These are phyloP conservation scores for Pteropus alecto DNA, from an alignment of 2,113 vertebrate species.

Conservation along the genomic window DNA sequence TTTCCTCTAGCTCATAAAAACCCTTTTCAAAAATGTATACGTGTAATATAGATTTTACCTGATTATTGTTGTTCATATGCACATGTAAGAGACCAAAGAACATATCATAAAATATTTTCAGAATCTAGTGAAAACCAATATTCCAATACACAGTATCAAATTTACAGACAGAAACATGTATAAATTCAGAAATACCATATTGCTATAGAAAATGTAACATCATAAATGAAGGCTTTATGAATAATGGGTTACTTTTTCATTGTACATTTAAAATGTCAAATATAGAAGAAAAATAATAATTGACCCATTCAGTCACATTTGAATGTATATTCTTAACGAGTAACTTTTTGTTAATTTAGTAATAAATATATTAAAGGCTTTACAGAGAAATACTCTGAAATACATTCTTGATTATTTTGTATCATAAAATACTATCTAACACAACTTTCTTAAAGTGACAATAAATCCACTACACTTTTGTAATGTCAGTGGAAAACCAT, in stretches of 20 bases:
- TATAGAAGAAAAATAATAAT: not conserved
- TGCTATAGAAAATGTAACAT: not conserved
- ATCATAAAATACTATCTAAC: not conserved
- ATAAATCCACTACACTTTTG: not conserved
- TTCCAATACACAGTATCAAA: not conserved
- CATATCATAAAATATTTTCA: not conserved
- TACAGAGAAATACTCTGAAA: conserved; percentile 17
- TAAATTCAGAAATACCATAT: conserved; percentile 29
- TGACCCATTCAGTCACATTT: not conserved
- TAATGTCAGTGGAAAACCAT: not conserved
- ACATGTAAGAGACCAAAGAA: not conserved
- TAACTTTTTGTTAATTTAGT: not conserved
- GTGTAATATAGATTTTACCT: not conserved
- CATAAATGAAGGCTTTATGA: not conserved
- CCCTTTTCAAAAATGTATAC: not conserved
- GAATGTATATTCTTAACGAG: not conserved
- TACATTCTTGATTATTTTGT: not conserved
- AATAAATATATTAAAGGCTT: not conserved
- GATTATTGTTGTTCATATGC: not conserved
- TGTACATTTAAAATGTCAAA: not conserved
- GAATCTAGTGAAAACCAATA: not conserved
- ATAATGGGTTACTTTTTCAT: not conserved
- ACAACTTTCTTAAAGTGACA: not conserved
- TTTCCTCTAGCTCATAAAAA: not conserved
- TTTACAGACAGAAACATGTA: not conserved